A percentile compares a stretch with the other conserved stretches of the same genome.
These are phyloP conservation scores for Bombus haemorrhoidalis DNA, from an alignment of 1,140 invertebrate species.

Conservation along the genomic window DNA sequence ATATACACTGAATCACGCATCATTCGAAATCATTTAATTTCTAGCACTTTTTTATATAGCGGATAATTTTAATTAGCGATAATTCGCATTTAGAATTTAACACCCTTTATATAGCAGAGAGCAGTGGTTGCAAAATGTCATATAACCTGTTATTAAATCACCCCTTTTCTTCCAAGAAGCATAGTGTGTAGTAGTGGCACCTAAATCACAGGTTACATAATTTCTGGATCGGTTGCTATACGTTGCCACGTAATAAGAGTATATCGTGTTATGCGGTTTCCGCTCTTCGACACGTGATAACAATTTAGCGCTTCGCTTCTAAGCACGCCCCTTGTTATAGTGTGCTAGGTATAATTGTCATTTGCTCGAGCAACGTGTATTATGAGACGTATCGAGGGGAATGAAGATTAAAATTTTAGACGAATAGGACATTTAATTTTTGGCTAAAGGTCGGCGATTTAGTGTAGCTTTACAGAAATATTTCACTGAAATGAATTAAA, in stretches of 20 bases:
- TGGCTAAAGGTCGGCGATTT: no score
- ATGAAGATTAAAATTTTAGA: not conserved
- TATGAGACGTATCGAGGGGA: not conserved
- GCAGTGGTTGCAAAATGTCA: conserved; percentile 54
- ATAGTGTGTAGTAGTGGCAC: conserved; percentile 48
- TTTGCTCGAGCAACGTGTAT: not conserved
- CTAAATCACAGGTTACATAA: conserved; percentile 74
- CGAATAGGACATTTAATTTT: not conserved
- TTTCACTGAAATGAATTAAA: not conserved
- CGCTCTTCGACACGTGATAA: not conserved
- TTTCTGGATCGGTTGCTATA: conserved; percentile 60
- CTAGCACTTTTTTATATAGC: no score
- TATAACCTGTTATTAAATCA: conserved; percentile 66
- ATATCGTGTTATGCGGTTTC: conserved; percentile 19
- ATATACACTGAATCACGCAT: no score
- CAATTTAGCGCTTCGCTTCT: conserved; percentile 10
- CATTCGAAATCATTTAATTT: no score
- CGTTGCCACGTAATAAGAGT: conserved; percentile 68
- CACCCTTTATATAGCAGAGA: not conserved
- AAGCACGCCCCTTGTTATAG: not conserved
- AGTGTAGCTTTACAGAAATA: no score
- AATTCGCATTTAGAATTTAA: not conserved
- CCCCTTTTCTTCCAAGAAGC: conserved; percentile 45
- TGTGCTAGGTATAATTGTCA: not conserved
- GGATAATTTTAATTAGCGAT: no score